Evolutionary conservation across 2,797 vertebrate species (phyloP).

Genomic region (Staurois parvus): DNA sequence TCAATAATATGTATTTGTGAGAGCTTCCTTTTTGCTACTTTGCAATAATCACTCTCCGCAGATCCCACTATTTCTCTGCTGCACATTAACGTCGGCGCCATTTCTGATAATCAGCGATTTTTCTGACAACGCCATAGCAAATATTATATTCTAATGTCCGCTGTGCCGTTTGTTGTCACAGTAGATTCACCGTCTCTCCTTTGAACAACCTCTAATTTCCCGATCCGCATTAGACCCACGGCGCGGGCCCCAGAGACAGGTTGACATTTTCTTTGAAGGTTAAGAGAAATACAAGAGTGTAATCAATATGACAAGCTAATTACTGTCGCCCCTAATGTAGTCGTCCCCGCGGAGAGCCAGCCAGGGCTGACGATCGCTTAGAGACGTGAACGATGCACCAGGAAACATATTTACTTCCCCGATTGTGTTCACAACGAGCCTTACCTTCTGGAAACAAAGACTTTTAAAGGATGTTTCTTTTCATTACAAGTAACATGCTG

Average conservation of each 20-base stretch:
- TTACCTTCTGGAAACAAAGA: conserved; percentile 55
- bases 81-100: not conserved
- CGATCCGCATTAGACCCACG: not conserved
- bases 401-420: conserved; percentile 44
- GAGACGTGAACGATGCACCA: conserved; percentile 34
- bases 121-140: conserved; percentile 5
- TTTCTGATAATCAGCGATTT: conserved; percentile 1
- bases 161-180: not conserved
- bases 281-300: conserved; percentile 53
- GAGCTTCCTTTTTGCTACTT: too few relatives aligned
- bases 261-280: conserved; percentile 63
- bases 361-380: conserved; percentile 32
- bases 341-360: conserved; percentile 7
- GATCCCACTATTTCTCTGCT: not conserved
- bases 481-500: conserved; percentile 38
- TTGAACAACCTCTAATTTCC: conserved; percentile 57
- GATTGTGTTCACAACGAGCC: conserved; percentile 7
- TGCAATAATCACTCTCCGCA: not conserved
- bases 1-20: too few relatives aligned
- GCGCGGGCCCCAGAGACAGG: conserved; percentile 38
- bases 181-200: conserved; percentile 34
- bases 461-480: conserved; percentile 53
- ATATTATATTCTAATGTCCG: conserved; percentile 3
- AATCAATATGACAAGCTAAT: conserved; percentile 56
- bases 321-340: conserved; percentile 47